Conservation (phyloP, 2,113 vertebrate species). For the Labeo catla region DNA sequence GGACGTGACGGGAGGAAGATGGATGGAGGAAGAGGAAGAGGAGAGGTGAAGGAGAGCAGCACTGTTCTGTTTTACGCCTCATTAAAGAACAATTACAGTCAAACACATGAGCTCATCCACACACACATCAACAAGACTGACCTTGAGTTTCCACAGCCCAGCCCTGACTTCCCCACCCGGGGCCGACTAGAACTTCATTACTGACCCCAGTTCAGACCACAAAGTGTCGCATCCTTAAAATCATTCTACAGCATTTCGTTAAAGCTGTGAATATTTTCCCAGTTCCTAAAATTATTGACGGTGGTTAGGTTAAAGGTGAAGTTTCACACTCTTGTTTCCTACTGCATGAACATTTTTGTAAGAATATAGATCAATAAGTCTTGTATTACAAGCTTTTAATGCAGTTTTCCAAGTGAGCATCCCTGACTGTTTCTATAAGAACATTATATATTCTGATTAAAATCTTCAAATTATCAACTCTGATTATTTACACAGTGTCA, state of each 20-base stretch:
- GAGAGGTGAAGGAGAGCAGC: slow-evolving; percentile 1
- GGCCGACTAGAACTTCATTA: background rate
- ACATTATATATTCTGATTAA: background rate
- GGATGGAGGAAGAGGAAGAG: slow-evolving; percentile 3
- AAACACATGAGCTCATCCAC: slow-evolving; percentile 11
- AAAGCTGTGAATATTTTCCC: background rate
- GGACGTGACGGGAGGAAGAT: background rate
- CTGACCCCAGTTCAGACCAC: background rate
- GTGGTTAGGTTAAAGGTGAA: background rate
- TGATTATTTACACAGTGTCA: background rate
- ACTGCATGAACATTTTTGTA: background rate
- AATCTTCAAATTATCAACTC: background rate
- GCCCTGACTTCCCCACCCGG: slow-evolving; percentile 26
- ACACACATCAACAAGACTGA: slow-evolving; percentile 50
- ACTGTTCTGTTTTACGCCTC: slow-evolving; percentile 27
- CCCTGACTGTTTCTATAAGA: background rate
- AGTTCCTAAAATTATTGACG: background rate
- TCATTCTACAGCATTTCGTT: background rate
- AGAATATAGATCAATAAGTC: background rate
- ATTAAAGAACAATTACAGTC: slow-evolving; percentile 69
- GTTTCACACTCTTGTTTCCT: background rate
- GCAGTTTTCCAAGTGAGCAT: background rate
- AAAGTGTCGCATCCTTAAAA: background rate
- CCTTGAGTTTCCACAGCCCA: slow-evolving; percentile 69
- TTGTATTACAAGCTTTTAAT: background rate